Evolutionary conservation across 2,797 vertebrate species (phyloP).

Genomic region (Darevskia mixta): DNA sequence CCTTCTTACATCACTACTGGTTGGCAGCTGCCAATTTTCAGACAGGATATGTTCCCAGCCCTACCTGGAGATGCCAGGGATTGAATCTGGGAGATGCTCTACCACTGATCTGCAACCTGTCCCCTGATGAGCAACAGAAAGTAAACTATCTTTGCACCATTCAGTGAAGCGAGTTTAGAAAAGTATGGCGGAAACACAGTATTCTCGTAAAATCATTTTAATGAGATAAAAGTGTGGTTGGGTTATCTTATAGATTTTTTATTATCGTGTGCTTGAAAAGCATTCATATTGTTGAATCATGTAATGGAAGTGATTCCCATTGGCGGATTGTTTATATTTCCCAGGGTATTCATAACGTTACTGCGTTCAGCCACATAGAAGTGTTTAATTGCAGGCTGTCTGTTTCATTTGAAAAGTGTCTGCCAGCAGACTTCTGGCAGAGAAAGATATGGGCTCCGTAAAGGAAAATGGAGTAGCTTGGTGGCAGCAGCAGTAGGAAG

Average conservation of each 20-base stretch:
- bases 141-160: conserved; percentile 23
- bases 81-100: too few species aligned
- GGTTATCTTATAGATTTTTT: conserved; percentile 45
- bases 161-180: conserved; percentile 31
- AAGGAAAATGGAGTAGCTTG: conserved; percentile 62
- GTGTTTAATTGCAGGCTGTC: conserved; percentile 70
- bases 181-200: neutral
- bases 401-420: conserved; percentile 68
- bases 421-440: conserved; percentile 70
- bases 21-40: too few species aligned
- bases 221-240: conserved; percentile 37
- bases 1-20: too few species aligned
- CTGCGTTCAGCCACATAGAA: conserved; percentile 59
- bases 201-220: conserved; percentile 43
- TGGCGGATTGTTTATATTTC: conserved; percentile 61
- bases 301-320: conserved; percentile 53
- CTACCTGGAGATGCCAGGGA: too few species aligned
- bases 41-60: too few species aligned
- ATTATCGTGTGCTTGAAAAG: conserved; percentile 44
- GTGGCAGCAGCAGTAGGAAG: conserved; percentile 43
- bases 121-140: neutral
- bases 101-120: neutral
- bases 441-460: conserved; percentile 57
- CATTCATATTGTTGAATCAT: conserved; percentile 57
- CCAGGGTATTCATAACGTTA: conserved; percentile 62